Evolutionary conservation across 92 coral and sea anemone species (phyloP), one percentile per base, ranked within the genome.

Genomic region (Zoanthus sociatus): DNA sequence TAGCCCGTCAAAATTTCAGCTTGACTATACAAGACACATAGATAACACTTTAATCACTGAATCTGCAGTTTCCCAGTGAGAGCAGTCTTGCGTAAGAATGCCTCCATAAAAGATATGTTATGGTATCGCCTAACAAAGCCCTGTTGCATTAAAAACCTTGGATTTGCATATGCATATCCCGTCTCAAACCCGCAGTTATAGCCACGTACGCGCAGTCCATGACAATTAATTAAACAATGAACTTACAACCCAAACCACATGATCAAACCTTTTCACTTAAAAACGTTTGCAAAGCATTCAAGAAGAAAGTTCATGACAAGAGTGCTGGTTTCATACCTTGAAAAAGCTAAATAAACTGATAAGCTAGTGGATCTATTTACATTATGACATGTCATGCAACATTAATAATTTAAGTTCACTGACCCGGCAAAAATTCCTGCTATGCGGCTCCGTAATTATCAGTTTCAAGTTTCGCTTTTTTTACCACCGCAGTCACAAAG

Each of bases 141-240:
- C 6, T 17, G 51, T 26, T 32, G 20, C 30, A 15, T 37, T 48
- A 53, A 81, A 50, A 37, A 54, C 44, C 15, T 15, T 21, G n/a
- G 9, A 81, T 81, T 81, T 81, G 85, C 85, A 81, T 81, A 81
- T 81, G 21, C 26, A 26, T 26, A 26, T 26, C 18, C 56, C 30
- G 74, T 64, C 85, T 64, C 85, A 81, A 64, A 81, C 30, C 32
- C 47, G 26, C 21, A 8, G 26, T 37, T 14, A 63, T 63, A 63
- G 17, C 30, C 30, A 5, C 69, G n/a, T 30, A 50, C 64, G 81
- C 81, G 83, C 11, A 75, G 9, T 50, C 9, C 26, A 47, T 26
- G 9, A 30, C 60, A n/a, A 66, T 17, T 78, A 78, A 78, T 20
- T 78, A 21, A 32, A 20, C 58, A 45, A 9, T 46, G 60, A 37